These are phyloP conservation scores for Rhinogobio ventralis DNA, from an alignment of 2,797 vertebrate species.

Conservation along the genomic window DNA sequence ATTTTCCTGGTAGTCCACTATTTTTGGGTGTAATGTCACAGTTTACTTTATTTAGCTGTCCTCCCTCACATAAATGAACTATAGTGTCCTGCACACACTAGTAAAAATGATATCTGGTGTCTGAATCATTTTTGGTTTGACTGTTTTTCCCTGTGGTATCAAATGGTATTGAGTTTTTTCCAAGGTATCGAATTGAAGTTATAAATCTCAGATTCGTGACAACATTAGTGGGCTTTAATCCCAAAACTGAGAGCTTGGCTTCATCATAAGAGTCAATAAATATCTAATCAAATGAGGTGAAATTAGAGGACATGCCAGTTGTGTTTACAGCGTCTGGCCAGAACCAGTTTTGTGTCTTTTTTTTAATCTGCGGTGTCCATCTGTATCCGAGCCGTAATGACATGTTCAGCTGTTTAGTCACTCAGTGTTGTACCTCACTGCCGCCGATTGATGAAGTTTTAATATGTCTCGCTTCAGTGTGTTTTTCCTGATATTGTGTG, in stretches of 20 bases:
- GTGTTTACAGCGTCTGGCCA: neutral
- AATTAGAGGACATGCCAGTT: slow-evolving; percentile 2
- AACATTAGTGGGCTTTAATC: slow-evolving; percentile 2
- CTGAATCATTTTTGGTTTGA: too few relatives aligned
- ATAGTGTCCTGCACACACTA: too few relatives aligned
- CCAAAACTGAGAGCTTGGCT: neutral
- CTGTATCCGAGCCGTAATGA: neutral
- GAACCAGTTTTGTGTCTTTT: neutral
- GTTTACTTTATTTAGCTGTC: too few relatives aligned
- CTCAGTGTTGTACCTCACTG: neutral
- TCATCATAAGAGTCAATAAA: slow-evolving; percentile 21
- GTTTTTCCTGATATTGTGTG: slow-evolving; percentile 14
- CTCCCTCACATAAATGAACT: too few relatives aligned
- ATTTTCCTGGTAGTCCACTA: too few relatives aligned
- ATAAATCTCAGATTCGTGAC: too few relatives aligned
- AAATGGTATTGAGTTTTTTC: neutral
- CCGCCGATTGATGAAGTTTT: neutral
- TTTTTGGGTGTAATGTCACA: too few relatives aligned
- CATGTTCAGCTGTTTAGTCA: neutral
- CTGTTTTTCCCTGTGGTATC: neutral
- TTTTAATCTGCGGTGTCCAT: neutral
- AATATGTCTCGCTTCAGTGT: neutral
- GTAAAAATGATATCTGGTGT: too few relatives aligned
- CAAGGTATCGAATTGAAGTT: neutral
- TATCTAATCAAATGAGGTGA: neutral